Percentiles rank a stretch among this genome's conserved stretches.
Conservation (phyloP, 1,140 invertebrate genomes). For the Caenorhabditis briggsae region DNA sequence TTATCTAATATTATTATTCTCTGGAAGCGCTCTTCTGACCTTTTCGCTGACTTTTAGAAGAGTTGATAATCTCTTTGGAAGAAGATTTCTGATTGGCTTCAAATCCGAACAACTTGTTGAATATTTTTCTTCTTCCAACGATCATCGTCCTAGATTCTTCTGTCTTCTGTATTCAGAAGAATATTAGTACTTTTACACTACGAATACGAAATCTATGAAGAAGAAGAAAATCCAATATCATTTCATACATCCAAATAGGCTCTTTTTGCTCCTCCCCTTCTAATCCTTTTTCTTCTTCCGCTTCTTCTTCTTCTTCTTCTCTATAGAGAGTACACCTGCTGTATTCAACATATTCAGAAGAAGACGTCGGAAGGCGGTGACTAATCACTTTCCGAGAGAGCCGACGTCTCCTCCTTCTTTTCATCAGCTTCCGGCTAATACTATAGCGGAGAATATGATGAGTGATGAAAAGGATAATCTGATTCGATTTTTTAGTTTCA, state of each 20-base stretch:
- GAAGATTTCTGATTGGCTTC: constrained; percentile 37
- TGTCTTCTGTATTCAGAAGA: too few species aligned
- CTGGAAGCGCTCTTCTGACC: neutral
- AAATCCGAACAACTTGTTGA: constrained; percentile 1
- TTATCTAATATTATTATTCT: neutral
- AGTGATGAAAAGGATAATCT: too few species aligned
- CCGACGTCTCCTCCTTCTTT: neutral
- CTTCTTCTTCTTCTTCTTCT: neutral
- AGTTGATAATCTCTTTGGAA: constrained; percentile 12
- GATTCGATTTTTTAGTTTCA: too few species aligned
- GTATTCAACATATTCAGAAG: neutral
- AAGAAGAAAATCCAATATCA: neutral
- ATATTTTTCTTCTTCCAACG: too few species aligned
- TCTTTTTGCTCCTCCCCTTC: neutral
- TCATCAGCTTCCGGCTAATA: neutral
- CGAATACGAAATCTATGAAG: too few species aligned
- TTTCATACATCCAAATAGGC: neutral
- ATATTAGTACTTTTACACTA: neutral
- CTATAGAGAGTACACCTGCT: constrained; percentile 34
- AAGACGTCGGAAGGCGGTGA: constrained; percentile 5
- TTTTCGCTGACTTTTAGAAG: neutral
- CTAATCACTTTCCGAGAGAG: constrained; percentile 4
- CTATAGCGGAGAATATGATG: neutral
- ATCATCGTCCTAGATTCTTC: too few species aligned
- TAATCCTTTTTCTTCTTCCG: neutral